phyloP scores from a whole-genome alignment of 2,797 vertebrate genomes.

The Thaleichthys pacificus region DNA sequence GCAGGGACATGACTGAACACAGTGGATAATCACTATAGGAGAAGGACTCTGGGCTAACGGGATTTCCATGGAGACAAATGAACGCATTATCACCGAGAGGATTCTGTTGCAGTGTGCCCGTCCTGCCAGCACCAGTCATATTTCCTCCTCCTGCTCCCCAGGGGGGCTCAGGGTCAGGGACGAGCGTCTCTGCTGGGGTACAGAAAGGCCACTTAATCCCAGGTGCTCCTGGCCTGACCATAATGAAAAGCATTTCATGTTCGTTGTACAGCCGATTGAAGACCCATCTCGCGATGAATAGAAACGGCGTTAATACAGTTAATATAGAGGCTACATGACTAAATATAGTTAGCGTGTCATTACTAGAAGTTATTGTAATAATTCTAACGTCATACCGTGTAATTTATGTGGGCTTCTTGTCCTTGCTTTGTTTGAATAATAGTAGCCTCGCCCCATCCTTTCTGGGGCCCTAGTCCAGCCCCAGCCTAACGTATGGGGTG shows the following conservation, averaged over 20 bases:
- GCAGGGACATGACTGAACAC: constrained; percentile 3
- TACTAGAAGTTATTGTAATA: too few species aligned
- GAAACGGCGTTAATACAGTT: too few species aligned
- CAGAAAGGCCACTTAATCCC: background rate
- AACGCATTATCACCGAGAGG: constrained; percentile 35
- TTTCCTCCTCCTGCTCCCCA: background rate
- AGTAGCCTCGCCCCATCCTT: constrained; percentile 4
- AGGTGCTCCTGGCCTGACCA: background rate
- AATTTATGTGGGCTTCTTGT: background rate
- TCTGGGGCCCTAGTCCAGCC: constrained; percentile 50
- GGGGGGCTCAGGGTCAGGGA: background rate
- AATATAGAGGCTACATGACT: too few species aligned
- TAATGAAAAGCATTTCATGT: constrained; percentile 3
- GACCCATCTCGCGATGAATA: too few species aligned
- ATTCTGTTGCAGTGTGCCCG: constrained; percentile 33
- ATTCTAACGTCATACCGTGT: background rate
- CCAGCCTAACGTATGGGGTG: constrained; percentile 61
- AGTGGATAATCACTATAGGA: constrained; percentile 12
- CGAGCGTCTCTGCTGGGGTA: background rate
- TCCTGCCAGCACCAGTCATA: constrained; percentile 13
- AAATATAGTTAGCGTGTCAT: too few species aligned
- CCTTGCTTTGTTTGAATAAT: background rate
- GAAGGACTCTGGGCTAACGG: constrained; percentile 38
- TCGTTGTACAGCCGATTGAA: background rate
- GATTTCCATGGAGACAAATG: constrained; percentile 37